Evolutionary conservation across 2,797 vertebrate species (phyloP), one percentile per base, ranked within the genome.

Genomic region (Tenualosa thibaudeaui): DNA sequence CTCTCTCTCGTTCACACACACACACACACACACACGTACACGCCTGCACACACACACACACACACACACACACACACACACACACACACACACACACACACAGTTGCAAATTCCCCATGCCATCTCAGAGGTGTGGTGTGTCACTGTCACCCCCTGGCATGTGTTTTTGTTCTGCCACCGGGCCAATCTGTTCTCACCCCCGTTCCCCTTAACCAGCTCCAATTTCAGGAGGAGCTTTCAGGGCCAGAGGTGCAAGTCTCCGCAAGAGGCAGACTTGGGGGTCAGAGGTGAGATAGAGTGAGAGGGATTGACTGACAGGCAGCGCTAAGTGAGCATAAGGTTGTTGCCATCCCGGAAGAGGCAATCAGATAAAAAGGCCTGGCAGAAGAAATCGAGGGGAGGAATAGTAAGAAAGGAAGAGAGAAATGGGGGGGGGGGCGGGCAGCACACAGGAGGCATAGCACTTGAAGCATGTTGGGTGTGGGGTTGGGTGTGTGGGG

Each of bases 341-440:
- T 17, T 78, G 40, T 22, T 7, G 71, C 7, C 40, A 17, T 78
- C 71, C 37, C 71, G 19, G 71, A 78, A 46, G 71, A 78, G 71
- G 71, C 71, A 78, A 46, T 78, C 71, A 78, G 54, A 85, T 56
- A 87, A 82, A 89, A 88, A 84, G 78, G 85, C 53, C 85, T 49
- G 84, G 83, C 71, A 46, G 40, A 46, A 46, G 71, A 78, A 78
- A 46, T 19, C 1, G 71, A 22, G 37, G 37, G 71, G 13, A 7
- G 1, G 71, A 43, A 24, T 9, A 24, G 68, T 4, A 31, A 12
- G 24, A 65, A 6, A 9, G 68, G 71, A 85, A 49, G 54, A 56
- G 54, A 56, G 65, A 37, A 3, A n/a, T n/a, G n/a, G n/a, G n/a
- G n/a, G n/a, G 5, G 65, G 13, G 31, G 37, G n/a, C 24, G n/a